Percentiles rank a stretch among this genome's conserved stretches.
phyloP scores from a whole-genome alignment of 2,113 vertebrate genomes.

The Calonectris borealis region DNA sequence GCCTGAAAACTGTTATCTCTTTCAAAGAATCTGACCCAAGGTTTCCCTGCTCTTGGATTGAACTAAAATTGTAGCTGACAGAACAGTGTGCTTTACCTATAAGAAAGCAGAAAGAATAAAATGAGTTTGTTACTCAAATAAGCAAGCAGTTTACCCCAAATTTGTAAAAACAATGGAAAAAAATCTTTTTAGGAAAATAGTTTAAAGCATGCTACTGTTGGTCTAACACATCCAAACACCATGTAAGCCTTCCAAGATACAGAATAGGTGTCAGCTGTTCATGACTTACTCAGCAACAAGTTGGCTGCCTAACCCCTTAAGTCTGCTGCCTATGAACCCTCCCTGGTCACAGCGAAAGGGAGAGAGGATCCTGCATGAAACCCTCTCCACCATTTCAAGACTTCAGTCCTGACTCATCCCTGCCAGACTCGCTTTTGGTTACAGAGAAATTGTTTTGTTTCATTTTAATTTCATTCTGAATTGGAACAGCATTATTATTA shows the following conservation, averaged over 20 bases:
- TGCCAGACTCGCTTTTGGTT: background rate
- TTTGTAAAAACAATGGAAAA: background rate
- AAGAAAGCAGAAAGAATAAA: background rate
- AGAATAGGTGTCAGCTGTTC: background rate
- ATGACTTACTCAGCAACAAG: background rate
- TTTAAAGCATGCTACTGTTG: background rate
- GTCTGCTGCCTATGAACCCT: background rate
- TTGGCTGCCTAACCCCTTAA: background rate
- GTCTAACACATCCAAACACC: background rate
- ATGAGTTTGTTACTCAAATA: background rate
- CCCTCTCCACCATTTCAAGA: background rate
- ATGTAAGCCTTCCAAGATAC: background rate
- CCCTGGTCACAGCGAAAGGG: background rate
- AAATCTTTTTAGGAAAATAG: background rate
- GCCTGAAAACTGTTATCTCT: conserved; percentile 38
- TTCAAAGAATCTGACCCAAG: conserved; percentile 46
- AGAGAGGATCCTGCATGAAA: background rate
- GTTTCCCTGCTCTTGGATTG: background rate
- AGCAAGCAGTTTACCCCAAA: background rate
- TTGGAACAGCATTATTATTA: background rate
- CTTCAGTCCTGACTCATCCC: background rate
- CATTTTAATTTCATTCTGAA: conserved; percentile 12
- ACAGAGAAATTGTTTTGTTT: conserved; percentile 2
- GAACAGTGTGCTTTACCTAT: background rate
- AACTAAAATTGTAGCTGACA: background rate